These are phyloP conservation scores for Pogonus chalceus DNA, from an alignment of 1,140 invertebrate genomes.

Conservation along the genomic window DNA sequence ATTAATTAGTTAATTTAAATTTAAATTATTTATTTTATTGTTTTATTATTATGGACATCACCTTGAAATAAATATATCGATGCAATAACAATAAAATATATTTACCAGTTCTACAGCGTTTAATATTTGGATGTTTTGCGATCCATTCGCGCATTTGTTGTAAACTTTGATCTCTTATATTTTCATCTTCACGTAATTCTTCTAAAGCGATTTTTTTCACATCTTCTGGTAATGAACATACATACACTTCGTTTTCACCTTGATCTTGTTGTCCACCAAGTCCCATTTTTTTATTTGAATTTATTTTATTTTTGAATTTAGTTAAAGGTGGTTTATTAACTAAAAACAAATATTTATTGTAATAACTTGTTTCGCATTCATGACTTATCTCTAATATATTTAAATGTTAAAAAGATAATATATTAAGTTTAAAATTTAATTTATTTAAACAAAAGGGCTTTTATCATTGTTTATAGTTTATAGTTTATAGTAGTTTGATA, in stretches of 20 bases:
- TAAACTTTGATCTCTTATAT: conserved; percentile 54
- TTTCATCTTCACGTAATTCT: conserved; percentile 64
- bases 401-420: no score
- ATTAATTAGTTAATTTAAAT: not conserved
- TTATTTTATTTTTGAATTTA: no score
- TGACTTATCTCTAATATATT: no score
- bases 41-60: not conserved
- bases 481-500: no score
- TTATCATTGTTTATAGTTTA: no score
- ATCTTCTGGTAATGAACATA: conserved; percentile 30
- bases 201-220: conserved; percentile 48
- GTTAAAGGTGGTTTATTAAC: no score
- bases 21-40: not conserved
- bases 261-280: conserved; percentile 27
- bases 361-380: no score
- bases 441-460: no score
- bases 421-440: no score
- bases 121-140: conserved; percentile 62
- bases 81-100: not conserved
- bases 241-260: conserved; percentile 21
- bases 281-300: conserved; percentile 31
- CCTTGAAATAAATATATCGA: not conserved
- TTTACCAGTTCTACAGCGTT: conserved; percentile 56
- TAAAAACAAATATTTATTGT: no score
- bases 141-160: conserved; percentile 67